Percentiles rank a stretch among this genome's conserved stretches.
Evolutionary conservation across 2,113 vertebrate genomes (phyloP).

Genomic region (Tylochromis polylepis): DNA sequence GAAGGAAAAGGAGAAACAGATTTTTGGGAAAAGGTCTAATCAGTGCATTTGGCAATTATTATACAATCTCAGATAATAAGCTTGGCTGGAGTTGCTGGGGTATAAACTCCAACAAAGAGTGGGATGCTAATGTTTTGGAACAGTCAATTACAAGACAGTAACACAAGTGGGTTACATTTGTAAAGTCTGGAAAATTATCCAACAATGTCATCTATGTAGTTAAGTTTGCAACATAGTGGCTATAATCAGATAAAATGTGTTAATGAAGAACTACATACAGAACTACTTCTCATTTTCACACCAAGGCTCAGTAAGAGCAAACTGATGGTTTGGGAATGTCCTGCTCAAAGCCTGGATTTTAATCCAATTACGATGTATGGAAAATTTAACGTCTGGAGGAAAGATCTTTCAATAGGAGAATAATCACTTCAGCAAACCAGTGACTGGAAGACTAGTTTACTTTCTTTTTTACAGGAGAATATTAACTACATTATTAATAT

Average conservation of each 20-base stretch:
- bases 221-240: neutral
- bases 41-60: neutral
- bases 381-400: neutral
- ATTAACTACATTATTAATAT: neutral
- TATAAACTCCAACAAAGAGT: neutral
- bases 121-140: neutral
- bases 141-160: neutral
- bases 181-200: neutral
- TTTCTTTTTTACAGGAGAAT: neutral
- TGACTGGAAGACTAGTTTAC: neutral
- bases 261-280: neutral
- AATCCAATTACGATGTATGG: neutral
- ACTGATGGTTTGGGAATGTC: no score
- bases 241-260: neutral
- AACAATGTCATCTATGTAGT: neutral
- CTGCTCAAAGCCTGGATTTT: neutral
- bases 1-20: neutral
- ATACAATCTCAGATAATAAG: neutral
- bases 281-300: neutral
- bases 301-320: neutral
- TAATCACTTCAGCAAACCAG: accelerated
- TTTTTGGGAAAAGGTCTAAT: neutral
- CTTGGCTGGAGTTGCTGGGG: neutral
- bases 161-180: neutral
- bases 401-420: neutral